Conservation (phyloP, 2,888 invertebrate species). For the Drosophila subquinaria region DNA sequence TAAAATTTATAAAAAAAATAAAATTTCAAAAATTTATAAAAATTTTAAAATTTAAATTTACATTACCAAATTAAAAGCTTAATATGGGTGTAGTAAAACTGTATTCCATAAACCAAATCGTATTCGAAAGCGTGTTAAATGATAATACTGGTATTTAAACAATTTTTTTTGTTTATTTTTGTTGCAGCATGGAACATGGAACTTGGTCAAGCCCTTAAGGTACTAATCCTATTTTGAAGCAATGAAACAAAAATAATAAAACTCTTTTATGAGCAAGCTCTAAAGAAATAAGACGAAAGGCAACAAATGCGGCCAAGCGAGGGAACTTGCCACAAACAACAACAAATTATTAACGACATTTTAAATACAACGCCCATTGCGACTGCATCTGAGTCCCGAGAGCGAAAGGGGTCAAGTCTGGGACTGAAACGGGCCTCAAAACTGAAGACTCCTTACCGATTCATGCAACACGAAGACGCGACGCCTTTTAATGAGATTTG, state of each 20-base stretch:
- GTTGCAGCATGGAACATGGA: slow-evolving; percentile 31
- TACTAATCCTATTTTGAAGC: slow-evolving; percentile 72
- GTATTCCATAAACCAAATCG: slow-evolving; percentile 14
- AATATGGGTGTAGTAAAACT: neutral
- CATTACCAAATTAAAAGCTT: neutral
- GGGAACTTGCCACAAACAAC: slow-evolving; percentile 52
- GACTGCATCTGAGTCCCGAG: slow-evolving; percentile 33
- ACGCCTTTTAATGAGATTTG: slow-evolving; percentile 82
- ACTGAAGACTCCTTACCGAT: slow-evolving; percentile 14
- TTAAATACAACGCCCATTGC: slow-evolving; percentile 75
- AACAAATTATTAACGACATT: slow-evolving; percentile 83
- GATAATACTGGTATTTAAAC: slow-evolving; percentile 36
- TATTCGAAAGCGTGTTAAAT: slow-evolving; percentile 61
- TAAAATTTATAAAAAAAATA: too few relatives aligned
- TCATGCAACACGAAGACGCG: slow-evolving; percentile 51
- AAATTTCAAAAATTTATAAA: too few relatives aligned
- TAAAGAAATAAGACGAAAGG: slow-evolving; percentile 36
- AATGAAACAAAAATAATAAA: slow-evolving; percentile 74
- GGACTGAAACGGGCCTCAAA: neutral
- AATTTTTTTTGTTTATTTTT: slow-evolving; percentile 14
- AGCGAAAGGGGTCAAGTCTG: slow-evolving; percentile 57
- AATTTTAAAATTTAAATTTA: too few relatives aligned
- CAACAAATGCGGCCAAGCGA: slow-evolving; percentile 25
- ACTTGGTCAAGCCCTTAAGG: slow-evolving; percentile 52
- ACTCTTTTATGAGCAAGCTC: slow-evolving; percentile 72